Base-by-base conservation (phyloP, 2,888 invertebrate genomes). In the Ischnus inquisitorius region DNA sequence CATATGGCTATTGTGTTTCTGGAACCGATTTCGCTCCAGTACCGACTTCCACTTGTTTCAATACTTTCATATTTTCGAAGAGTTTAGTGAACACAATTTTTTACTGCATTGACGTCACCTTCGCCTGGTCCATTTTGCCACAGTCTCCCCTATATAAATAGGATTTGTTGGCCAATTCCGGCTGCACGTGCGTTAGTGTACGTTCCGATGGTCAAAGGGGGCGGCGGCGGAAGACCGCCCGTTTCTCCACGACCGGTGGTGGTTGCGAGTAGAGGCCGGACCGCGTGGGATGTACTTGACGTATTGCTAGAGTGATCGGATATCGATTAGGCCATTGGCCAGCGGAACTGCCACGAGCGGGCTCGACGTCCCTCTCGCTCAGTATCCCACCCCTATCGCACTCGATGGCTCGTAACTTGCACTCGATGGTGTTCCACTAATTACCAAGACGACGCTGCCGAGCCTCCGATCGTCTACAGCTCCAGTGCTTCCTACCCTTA, bases 231-330 rank as follows among this genome's bases (percentile, higher is more conserved):
- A 41, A 78, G 71, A 60, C 39, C 75, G 71, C 67, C 54, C 67
- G 60, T 41, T 67, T 68, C 74, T 78, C 83, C 62, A 54, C 67
- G 57, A 65, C 16, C 76, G 62, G 28, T 80, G 84, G 77, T 80
- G 76, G 78, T 85, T 78, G 76, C 75, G 71, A 82, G 82, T 81
- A 68, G 86, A 87, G 87, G 86, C 87, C 83, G 87, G 87, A 86
- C 83, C 86, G 89, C 90, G 88, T 82, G 88, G 91, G 91, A 90
- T 92, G 92, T 90, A 91, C 90, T 92, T 92, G 92, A 92, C 92
- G 92, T 91, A 92, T 92, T 89, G 90, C 89, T 89, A 89, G 90
- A 91, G 90, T 90, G 91, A 92, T 92, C 91, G 91, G 88, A 91
- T 92, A 92, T 92, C 91, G 91, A 92, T 92, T 92, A 92, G 90